Base-by-base conservation (phyloP, 2,888 invertebrate species). In the Drosophila rubida region DNA sequence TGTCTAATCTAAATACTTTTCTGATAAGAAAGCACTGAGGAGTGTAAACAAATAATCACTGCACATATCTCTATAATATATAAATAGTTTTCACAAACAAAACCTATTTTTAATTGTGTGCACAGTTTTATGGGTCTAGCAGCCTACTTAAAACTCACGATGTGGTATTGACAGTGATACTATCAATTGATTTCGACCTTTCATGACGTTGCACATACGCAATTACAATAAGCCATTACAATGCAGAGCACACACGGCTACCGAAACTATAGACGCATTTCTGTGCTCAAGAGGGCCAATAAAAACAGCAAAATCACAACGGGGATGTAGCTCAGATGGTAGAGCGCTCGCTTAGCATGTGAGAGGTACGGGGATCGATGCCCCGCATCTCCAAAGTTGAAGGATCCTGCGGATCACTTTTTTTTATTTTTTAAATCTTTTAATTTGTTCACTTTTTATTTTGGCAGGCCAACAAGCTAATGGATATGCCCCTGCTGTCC, bases 391-490 rank as follows among this genome's bases (percentile, higher is more conserved):
- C 91, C 92, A 92, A 3, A 27, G 32, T 32, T n/a, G 32, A 0
- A 32, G n/a, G 70, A 44, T 54, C n/a, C 32, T 60, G 51, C 16
- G 45, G 2, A 1, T 4, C 1, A 37, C 35, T 16, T 48, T 59
- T 46, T 27, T 42, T 4, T 3, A 11, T 42, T 37, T n/a, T 37
- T 19, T 4, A 4, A 19, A 19, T 32, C 8, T 8, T 42, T 0
- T 35, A 25, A 46, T 54, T 14, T 46, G 35, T 22, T 19, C n/a
- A n/a, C n/a, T 19, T n/a, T n/a, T 14, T 48, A 19, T 9, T 71
- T 93, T 92, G 1, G 2, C 91, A 94, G 94, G 93, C 93, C 75
- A 94, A 94, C 82, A 92, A 93, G 58, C 55, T 74, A 4, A 57
- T 65, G 30, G 64, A 74, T 4, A 61, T 32, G 42, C 72, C 87